Evolutionary conservation across 2,888 invertebrate species (phyloP).

Genomic region (Thelaira solivaga): DNA sequence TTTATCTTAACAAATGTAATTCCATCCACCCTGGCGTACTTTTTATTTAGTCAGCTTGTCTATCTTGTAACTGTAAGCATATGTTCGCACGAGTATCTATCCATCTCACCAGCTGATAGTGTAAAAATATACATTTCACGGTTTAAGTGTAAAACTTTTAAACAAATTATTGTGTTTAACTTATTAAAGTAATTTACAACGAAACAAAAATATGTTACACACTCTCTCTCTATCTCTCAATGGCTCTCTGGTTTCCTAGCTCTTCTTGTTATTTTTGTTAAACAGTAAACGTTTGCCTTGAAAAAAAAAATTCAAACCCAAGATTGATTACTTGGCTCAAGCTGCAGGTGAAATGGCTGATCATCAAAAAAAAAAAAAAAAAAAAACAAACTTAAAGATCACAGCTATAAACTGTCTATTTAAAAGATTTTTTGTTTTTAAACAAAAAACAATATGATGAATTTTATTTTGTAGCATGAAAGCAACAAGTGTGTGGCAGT

Average conservation of each 20-base stretch:
- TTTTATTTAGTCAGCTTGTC: background rate
- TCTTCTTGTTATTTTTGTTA: too few species aligned
- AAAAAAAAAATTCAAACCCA: background rate
- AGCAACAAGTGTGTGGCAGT: constrained; percentile 49
- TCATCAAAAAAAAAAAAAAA: too few species aligned
- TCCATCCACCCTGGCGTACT: background rate
- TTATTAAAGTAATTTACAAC: constrained; percentile 74
- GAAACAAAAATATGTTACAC: constrained; percentile 27
- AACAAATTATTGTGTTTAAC: constrained; percentile 74
- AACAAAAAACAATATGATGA: constrained; percentile 25
- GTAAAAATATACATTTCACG: constrained; percentile 40
- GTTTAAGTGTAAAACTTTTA: constrained; percentile 52
- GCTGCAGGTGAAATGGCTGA: constrained; percentile 72
- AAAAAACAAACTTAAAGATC: constrained; percentile 66
- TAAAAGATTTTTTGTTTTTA: constrained; percentile 30
- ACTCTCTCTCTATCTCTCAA: background rate
- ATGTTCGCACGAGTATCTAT: background rate
- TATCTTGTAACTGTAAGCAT: background rate
- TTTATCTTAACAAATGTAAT: background rate
- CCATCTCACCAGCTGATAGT: background rate
- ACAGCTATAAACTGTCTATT: constrained; percentile 57
- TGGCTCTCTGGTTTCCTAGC: too few species aligned
- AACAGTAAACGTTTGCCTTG: background rate
- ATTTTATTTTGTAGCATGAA: constrained; percentile 22
- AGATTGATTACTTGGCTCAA: constrained; percentile 66